Conservation (phyloP, 2,888 invertebrate genomes). For the Pseudeuparius sepicola region DNA sequence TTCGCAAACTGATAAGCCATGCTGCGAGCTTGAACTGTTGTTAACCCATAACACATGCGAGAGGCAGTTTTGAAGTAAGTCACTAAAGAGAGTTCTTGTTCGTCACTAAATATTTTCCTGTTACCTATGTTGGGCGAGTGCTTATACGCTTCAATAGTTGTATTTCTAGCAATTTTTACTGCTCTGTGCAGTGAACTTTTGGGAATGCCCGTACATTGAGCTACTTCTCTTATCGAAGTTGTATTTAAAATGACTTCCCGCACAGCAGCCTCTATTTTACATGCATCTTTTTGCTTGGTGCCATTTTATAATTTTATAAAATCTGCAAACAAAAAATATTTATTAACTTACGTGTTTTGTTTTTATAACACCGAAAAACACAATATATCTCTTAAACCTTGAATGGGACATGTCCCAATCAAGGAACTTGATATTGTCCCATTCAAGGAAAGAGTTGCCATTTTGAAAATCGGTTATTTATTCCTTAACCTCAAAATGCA, state of each 20-base stretch:
- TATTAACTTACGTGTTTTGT: too few relatives aligned
- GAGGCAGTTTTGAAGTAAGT: conserved; percentile 1
- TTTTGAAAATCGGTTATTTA: not conserved
- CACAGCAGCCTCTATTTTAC: not conserved
- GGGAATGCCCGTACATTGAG: conserved; percentile 1
- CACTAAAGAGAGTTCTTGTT: conserved; percentile 2
- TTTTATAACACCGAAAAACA: too few relatives aligned
- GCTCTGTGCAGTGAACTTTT: too few relatives aligned
- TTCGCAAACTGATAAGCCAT: too few relatives aligned
- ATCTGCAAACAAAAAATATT: too few relatives aligned
- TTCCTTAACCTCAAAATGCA: conserved; percentile 1
- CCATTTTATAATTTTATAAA: too few relatives aligned
- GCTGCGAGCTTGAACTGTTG: conserved; percentile 2
- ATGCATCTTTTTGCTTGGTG: too few relatives aligned
- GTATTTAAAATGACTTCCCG: conserved; percentile 1
- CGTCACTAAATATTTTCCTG: conserved; percentile 1
- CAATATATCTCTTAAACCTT: too few relatives aligned
- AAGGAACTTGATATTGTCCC: too few relatives aligned
- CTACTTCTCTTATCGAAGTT: conserved; percentile 2
- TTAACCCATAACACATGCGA: conserved; percentile 1
- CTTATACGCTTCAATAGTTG: conserved; percentile 2
- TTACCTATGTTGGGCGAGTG: conserved; percentile 2
- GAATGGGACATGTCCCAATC: too few relatives aligned
- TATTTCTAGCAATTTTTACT: conserved; percentile 2
- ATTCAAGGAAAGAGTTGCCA: not conserved